A percentile compares a stretch with the other conserved stretches of the same genome.
Conservation (phyloP, 2,888 invertebrate genomes). For the Nowickia ferox region DNA sequence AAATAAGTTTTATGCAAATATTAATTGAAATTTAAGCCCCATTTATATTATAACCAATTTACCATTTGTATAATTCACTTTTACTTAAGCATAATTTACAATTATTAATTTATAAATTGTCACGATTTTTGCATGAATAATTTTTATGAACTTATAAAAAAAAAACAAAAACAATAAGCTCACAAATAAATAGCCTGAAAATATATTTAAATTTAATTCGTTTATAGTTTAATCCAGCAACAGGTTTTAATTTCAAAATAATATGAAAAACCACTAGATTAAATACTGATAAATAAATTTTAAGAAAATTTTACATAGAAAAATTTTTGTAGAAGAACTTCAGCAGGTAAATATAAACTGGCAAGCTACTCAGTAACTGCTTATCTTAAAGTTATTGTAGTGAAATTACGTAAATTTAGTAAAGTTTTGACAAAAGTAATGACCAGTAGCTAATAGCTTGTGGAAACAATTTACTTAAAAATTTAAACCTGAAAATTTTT, state of each 20-base stretch:
- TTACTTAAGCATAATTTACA: conserved; percentile 65
- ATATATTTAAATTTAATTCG: conserved; percentile 69
- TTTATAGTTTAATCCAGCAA: conserved; percentile 36
- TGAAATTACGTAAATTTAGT: too few species aligned
- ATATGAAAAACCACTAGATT: background rate
- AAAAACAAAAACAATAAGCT: conserved; percentile 36
- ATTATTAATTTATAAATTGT: conserved; percentile 70
- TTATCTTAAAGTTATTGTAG: background rate
- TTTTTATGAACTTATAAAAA: conserved; percentile 42
- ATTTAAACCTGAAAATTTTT: too few species aligned
- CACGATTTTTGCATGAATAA: conserved; percentile 64
- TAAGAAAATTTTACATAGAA: background rate
- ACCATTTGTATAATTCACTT: background rate
- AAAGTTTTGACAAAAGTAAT: too few species aligned
- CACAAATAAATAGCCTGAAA: conserved; percentile 62
- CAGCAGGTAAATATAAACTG: background rate
- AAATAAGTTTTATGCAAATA: conserved; percentile 20
- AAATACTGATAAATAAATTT: background rate
- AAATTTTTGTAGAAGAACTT: too few species aligned
- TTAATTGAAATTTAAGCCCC: conserved; percentile 33
- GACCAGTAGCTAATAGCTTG: too few species aligned
- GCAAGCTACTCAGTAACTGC: too few species aligned
- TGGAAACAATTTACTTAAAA: too few species aligned
- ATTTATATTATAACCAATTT: conserved; percentile 56
- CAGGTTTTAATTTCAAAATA: conserved; percentile 31